These are phyloP conservation scores for Camponotus floridanus DNA, from an alignment of 1,140 invertebrate species.

Conservation along the genomic window DNA sequence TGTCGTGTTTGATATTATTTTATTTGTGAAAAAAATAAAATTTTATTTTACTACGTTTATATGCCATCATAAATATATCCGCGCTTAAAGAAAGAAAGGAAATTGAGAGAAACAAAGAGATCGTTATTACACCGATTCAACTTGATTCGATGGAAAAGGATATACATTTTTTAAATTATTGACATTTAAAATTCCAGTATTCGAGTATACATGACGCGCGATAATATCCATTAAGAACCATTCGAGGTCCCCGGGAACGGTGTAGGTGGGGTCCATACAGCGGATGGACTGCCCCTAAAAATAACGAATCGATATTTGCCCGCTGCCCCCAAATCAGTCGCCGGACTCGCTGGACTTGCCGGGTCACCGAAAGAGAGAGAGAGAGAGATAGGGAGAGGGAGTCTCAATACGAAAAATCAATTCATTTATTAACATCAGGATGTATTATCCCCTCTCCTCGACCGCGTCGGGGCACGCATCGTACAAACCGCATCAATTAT, in stretches of 20 bases:
- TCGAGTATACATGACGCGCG: no score
- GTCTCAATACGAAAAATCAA: constrained; percentile 64
- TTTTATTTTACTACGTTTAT: background rate
- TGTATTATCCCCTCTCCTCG: background rate
- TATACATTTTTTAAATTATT: no score
- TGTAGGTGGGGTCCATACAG: constrained; percentile 72
- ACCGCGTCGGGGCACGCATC: no score
- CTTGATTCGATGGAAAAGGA: background rate
- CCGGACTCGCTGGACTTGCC: constrained; percentile 43
- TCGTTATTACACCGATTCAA: background rate
- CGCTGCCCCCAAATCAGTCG: constrained; percentile 74
- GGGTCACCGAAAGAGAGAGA: constrained; percentile 24
- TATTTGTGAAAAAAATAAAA: background rate
- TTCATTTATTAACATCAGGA: constrained; percentile 40
- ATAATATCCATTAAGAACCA: constrained; percentile 59
- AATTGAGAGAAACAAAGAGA: background rate
- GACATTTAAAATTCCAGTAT: no score
- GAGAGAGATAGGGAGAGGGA: background rate
- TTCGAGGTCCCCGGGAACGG: constrained; percentile 64
- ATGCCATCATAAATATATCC: background rate
- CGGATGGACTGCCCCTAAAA: constrained; percentile 79
- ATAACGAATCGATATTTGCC: constrained; percentile 81
- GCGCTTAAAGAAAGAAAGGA: background rate
- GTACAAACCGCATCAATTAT: no score
- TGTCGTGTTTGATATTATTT: background rate